Percentiles rank a stretch among this genome's conserved stretches.
Conservation (phyloP, 2,888 invertebrate genomes). For the Netelia virgata region DNA sequence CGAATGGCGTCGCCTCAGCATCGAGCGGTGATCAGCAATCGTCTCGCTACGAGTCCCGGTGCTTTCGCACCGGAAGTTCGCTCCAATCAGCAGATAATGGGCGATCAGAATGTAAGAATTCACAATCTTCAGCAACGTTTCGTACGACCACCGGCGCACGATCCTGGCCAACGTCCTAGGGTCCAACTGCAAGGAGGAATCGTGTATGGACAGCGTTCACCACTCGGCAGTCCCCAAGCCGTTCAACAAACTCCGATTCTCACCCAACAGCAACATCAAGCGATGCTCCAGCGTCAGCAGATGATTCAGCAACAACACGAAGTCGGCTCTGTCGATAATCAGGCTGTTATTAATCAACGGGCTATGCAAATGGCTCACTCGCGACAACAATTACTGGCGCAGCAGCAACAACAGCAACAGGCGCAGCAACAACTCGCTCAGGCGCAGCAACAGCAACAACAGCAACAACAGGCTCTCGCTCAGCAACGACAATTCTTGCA, state of each 20-base stretch:
- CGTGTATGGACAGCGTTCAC: slow-evolving; percentile 82
- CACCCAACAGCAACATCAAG: slow-evolving; percentile 81
- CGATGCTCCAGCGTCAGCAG: slow-evolving; percentile 80
- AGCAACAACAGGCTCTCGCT: slow-evolving; percentile 71
- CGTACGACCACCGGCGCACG: slow-evolving; percentile 83
- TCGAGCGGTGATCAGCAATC: slow-evolving; percentile 82
- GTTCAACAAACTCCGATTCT: slow-evolving; percentile 79
- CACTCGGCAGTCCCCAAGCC: slow-evolving; percentile 82
- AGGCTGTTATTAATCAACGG: slow-evolving; percentile 70
- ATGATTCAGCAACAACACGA: slow-evolving; percentile 77
- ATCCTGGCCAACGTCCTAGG: slow-evolving; percentile 81
- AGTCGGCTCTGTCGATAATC: slow-evolving; percentile 70
- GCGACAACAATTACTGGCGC: slow-evolving; percentile 81
- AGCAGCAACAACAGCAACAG: slow-evolving; percentile 71
- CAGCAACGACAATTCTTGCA: slow-evolving; percentile 78
- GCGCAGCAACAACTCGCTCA: slow-evolving; percentile 79
- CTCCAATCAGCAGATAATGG: slow-evolving; percentile 81
- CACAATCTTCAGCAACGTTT: slow-evolving; percentile 83
- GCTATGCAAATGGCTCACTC: slow-evolving; percentile 73
- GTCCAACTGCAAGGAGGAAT: slow-evolving; percentile 81
- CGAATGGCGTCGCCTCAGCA: slow-evolving; percentile 88
- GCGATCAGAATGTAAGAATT: slow-evolving; percentile 77
- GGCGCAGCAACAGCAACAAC: slow-evolving; percentile 75
- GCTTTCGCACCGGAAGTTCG: slow-evolving; percentile 77
- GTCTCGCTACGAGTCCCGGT: slow-evolving; percentile 87